Base-by-base conservation (phyloP, 2,888 invertebrate species). In the Diarsia mendica region DNA sequence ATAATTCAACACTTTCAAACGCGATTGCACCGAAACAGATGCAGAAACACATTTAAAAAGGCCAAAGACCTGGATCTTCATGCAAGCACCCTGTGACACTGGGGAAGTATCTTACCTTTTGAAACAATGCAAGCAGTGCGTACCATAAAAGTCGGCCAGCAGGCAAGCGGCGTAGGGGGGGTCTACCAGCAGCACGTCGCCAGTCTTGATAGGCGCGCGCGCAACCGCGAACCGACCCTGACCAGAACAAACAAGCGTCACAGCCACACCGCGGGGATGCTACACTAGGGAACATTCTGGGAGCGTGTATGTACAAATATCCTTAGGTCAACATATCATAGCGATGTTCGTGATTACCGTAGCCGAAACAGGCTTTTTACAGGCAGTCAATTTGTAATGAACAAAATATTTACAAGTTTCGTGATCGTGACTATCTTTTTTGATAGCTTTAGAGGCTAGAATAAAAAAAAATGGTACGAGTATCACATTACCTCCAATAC, bases 101-200 rank as follows among this genome's bases (percentile, higher is more conserved):
- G 67, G 15, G 13, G 18, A 63, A 48, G 28, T 72, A 51, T 69
- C 79, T 75, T 85, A 98, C 98, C 98, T 97, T 88, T 97, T 96
- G 86, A 98, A 98, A 90, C 98, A 98, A 91, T 98, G 97, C 81
- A 98, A 97, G 89, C 98, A 98, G 91, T 98, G 98, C 2, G 98
- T 97, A 3, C 98, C 98, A 90, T 97, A 98, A 91, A 96, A 97
- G 85, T 97, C 97, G 0, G 98, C 97, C 20, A 98, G 93, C 1
- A 98, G 95, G 87, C 98, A 98, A 0, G 98, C 97, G 0, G 98
- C 98, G 85, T 97, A 97, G 0, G 98, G 98, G 51, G 96, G 94
- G 92, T 98, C 98, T 3, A 97, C 97, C 0, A 98, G 95, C 20
- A 99, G 92, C 0, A 97, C 97, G 89, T 98, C 98, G 0, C 98